Conservation (phyloP, 30 jellyfish, hydroid and myxozoan species). For the Hydra vulgaris region DNA sequence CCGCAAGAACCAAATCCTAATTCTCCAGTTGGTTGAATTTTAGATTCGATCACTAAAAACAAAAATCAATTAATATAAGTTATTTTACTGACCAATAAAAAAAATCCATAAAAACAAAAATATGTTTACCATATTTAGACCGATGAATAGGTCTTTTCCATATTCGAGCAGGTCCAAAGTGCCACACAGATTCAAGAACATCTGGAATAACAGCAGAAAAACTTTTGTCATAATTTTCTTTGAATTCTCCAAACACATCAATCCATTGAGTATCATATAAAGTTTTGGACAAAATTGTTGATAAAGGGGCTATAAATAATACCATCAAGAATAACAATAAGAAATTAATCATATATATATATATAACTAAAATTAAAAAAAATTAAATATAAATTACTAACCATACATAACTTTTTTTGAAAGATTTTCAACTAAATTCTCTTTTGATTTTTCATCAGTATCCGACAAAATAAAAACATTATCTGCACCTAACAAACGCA, state of each 20-base stretch:
- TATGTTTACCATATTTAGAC: constrained; percentile 38
- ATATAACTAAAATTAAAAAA: too few relatives aligned
- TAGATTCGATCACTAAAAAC: constrained; percentile 52
- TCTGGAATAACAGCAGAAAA: constrained; percentile 54
- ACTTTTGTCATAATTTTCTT: constrained; percentile 35
- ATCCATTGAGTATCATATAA: not conserved
- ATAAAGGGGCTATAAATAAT: not conserved
- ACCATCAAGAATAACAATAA: too few relatives aligned
- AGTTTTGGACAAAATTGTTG: not conserved
- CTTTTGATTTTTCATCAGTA: not conserved
- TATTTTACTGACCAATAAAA: not conserved
- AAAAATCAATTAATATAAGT: too few relatives aligned
- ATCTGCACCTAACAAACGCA: constrained; percentile 51
- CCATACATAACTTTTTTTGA: not conserved
- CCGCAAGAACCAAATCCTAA: constrained; percentile 94
- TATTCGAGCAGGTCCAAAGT: constrained; percentile 74
- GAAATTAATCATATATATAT: too few relatives aligned
- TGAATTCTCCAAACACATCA: constrained; percentile 40
- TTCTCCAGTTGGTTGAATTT: constrained; percentile 44
- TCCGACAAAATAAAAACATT: constrained; percentile 11
- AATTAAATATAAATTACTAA: not conserved
- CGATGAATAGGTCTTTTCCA: constrained; percentile 62
- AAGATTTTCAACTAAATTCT: not conserved
- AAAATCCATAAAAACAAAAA: not conserved
- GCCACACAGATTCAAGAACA: constrained; percentile 54